Evolutionary conservation across 2,797 vertebrate species (phyloP).

Genomic region (Melanotaenia maccullochi): DNA sequence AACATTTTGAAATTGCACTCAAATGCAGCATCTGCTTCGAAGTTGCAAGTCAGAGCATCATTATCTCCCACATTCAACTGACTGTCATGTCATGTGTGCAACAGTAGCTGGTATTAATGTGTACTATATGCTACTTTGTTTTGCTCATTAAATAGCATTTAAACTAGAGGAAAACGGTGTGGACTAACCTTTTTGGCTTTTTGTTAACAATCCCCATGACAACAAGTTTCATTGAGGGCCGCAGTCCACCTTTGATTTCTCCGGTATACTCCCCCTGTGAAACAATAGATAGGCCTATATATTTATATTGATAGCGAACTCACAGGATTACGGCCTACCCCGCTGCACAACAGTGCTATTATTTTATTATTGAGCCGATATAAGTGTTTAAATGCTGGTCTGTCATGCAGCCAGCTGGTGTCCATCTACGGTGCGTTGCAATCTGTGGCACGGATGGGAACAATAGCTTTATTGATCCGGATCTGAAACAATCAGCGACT

Average conservation of each 20-base stretch:
- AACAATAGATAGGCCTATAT: constrained; percentile 57
- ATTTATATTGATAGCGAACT: constrained; percentile 4
- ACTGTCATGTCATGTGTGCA: constrained; percentile 35
- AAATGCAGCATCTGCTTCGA: constrained; percentile 18
- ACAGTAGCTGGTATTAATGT: constrained; percentile 19
- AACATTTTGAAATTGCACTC: constrained; percentile 17
- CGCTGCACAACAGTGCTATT: background rate
- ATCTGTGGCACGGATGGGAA: constrained; percentile 43
- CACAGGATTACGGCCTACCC: constrained; percentile 26
- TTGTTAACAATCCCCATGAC: constrained; percentile 89
- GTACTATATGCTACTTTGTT: too few relatives aligned
- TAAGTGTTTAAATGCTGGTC: background rate
- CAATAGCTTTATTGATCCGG: constrained; percentile 64
- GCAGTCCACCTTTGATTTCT: constrained; percentile 90
- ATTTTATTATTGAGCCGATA: background rate
- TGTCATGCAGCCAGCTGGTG: background rate
- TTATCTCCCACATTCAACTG: constrained; percentile 10
- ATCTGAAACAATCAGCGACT: constrained; percentile 46
- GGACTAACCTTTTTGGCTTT: constrained; percentile 87
- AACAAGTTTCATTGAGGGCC: constrained; percentile 91
- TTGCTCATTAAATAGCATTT: background rate
- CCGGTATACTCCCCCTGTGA: constrained; percentile 87
- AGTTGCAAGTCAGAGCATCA: background rate
- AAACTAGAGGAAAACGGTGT: constrained; percentile 11
- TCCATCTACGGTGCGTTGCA: constrained; percentile 12